Evolutionary conservation across 2,888 invertebrate species (phyloP), one percentile per base, ranked within the genome.

Genomic region (Nebria brevicollis): DNA sequence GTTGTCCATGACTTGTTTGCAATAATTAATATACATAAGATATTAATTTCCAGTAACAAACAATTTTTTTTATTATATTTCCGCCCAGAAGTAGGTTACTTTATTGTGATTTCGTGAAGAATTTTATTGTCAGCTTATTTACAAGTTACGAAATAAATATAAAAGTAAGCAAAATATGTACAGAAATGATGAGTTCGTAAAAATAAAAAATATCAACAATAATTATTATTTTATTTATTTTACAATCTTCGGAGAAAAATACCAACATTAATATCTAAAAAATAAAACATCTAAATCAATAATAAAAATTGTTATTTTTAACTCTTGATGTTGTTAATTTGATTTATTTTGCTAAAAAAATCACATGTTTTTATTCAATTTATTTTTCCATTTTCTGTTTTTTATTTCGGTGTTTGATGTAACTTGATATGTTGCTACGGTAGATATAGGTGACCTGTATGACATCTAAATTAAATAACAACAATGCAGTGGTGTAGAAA

Each of bases 21-120:
- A 11, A 54, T 11, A 6, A 54, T 54, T 54, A 11, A 34, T 34
- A 34, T 34, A 34, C 4, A 34, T 34, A 34, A 34, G 34, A 34
- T 34, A 34, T 34, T 2, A 34, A 34, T 34, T 34, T 34, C 34
- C 34, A 34, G 4, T 34, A 34, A 34, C 34, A 34, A 34, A 34
- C 34, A 34, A 34, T 4, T 34, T 34, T 34, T 20, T 78, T 72
- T 78, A 78, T 73, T n/a, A 72, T 78, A 78, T 78, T 78, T 78
- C 78, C 78, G 78, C 65, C 78, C 72, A 66, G 75, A 80, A 80
- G 80, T 80, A 80, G 80, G 80, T 70, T 80, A 80, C 54, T 68
- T 80, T 80, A 75, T 80, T 70, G 54, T 80, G 26, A 42, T 64
- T 75, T 80, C 68, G 75, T 68, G 75, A 80, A 80, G 80, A 80